Evolutionary conservation across 2,797 vertebrate genomes (phyloP).

Genomic region (Xerus rutilus): DNA sequence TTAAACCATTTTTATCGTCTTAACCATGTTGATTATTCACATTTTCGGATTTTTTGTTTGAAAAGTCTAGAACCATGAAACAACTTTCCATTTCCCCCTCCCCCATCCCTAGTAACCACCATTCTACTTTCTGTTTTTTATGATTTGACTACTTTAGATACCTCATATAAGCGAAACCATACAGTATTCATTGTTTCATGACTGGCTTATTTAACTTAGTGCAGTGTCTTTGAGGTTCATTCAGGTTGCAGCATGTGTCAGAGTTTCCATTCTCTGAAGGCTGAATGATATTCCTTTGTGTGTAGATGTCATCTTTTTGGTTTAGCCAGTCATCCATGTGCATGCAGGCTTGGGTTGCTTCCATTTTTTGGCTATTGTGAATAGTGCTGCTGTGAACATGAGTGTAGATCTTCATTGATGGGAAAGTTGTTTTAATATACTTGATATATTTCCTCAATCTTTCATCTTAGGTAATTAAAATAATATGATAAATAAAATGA

Average conservation of each 20-base stretch:
- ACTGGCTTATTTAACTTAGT: slow-evolving; percentile 14
- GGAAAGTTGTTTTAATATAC: neutral
- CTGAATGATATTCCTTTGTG: neutral
- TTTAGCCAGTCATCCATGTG: neutral
- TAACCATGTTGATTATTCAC: neutral
- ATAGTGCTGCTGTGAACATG: neutral
- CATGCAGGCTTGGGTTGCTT: neutral
- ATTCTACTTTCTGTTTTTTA: neutral
- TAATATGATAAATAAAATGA: slow-evolving; percentile 3
- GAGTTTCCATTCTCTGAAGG: slow-evolving; percentile 3
- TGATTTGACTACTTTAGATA: slow-evolving; percentile 9
- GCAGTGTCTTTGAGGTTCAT: neutral
- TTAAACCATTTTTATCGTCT: neutral
- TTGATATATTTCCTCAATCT: neutral
- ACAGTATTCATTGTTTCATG: neutral
- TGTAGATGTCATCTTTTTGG: neutral
- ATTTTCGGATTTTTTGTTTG: neutral
- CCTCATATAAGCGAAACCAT: neutral
- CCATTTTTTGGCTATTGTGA: neutral
- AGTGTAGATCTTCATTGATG: neutral
- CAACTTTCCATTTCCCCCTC: neutral
- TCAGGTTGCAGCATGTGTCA: neutral
- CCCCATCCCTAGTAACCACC: neutral
- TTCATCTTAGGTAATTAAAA: slow-evolving; percentile 24
- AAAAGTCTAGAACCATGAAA: slow-evolving; percentile 1